A percentile compares a stretch with the other conserved stretches of the same genome.
phyloP scores from a whole-genome alignment of 2,113 vertebrate species.

The Phaethon lepturus region DNA sequence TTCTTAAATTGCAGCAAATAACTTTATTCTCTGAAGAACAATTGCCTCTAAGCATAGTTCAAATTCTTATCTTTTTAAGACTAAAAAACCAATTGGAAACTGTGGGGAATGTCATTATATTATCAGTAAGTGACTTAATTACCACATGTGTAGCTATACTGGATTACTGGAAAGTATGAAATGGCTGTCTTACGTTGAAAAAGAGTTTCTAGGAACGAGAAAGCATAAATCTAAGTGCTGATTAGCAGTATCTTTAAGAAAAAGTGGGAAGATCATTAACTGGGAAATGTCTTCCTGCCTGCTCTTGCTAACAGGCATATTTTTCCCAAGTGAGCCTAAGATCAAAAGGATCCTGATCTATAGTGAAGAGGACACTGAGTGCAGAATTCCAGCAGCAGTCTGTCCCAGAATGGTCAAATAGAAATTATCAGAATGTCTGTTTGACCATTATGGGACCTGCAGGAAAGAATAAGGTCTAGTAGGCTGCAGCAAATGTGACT shows the following conservation, averaged over 20 bases:
- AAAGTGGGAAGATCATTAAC: background rate
- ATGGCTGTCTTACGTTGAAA: background rate
- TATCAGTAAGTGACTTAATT: background rate
- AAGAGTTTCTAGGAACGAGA: background rate
- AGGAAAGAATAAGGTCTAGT: background rate
- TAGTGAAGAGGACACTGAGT: background rate
- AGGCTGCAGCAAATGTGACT: background rate
- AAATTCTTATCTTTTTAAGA: background rate
- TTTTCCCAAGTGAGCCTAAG: background rate
- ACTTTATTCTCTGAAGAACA: background rate
- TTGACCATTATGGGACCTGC: background rate
- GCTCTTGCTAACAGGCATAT: background rate
- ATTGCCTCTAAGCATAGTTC: background rate
- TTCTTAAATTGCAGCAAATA: background rate
- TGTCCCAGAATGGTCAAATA: background rate
- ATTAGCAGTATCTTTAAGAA: background rate
- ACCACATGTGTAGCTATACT: background rate
- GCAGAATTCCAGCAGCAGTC: background rate
- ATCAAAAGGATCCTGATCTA: background rate
- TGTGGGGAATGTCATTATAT: background rate
- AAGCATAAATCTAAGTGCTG: background rate
- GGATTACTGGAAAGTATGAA: background rate
- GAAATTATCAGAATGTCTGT: background rate
- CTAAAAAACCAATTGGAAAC: background rate
- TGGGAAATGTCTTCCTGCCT: background rate